Conservation (phyloP, 2,113 vertebrate species). For the Mystacornis crossleyi region DNA sequence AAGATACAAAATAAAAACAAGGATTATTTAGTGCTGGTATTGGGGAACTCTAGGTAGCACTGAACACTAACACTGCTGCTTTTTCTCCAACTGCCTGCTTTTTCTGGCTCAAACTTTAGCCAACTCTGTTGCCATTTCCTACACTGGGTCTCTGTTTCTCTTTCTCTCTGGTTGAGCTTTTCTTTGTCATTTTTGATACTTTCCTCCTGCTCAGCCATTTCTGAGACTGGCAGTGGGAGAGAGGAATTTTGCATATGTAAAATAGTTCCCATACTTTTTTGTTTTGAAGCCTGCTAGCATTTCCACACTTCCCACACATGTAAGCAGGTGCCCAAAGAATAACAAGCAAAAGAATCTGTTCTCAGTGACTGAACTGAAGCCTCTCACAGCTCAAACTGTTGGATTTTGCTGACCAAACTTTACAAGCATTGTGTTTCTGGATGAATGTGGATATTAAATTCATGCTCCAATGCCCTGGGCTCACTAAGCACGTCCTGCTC, state of each 20-base stretch:
- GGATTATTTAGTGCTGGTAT: background rate
- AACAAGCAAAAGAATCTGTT: constrained; percentile 39
- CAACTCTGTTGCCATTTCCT: background rate
- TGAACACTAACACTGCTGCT: background rate
- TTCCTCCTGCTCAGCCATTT: constrained; percentile 5
- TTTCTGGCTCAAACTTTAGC: background rate
- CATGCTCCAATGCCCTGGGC: background rate
- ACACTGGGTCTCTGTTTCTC: background rate
- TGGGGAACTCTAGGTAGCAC: background rate
- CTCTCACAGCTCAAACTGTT: background rate
- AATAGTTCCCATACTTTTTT: constrained; percentile 36
- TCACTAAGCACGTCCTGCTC: background rate
- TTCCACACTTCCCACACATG: constrained; percentile 58
- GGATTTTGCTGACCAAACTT: constrained; percentile 15
- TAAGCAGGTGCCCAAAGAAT: constrained; percentile 23
- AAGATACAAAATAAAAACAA: background rate
- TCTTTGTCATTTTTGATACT: background rate
- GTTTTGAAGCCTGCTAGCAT: constrained; percentile 30
- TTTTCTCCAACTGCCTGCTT: background rate
- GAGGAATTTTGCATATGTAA: constrained; percentile 30
- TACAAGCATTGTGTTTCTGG: background rate
- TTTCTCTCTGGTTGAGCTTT: background rate
- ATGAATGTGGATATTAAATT: background rate
- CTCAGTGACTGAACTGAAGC: background rate
- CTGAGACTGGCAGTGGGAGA: background rate